These are phyloP conservation scores for Teleopsis dalmanni DNA, from an alignment of 1,140 invertebrate genomes.

Conservation along the genomic window DNA sequence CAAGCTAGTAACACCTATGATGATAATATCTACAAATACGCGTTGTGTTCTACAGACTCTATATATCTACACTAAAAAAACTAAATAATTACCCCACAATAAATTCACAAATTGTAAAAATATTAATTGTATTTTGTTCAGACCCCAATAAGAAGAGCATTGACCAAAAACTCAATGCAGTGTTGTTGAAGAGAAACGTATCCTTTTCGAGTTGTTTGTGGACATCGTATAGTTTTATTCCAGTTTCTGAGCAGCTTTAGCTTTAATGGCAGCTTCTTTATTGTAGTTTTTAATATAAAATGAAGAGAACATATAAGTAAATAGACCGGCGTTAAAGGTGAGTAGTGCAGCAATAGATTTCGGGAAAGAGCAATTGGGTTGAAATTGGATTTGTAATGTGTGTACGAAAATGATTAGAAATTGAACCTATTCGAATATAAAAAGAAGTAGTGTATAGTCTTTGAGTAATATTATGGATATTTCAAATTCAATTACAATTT, in stretches of 20 bases:
- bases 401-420: constrained; percentile 73
- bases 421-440: constrained; percentile 55
- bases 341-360: constrained; percentile 61
- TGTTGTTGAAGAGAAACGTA: no score
- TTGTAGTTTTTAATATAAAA: constrained; percentile 74
- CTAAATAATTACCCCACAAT: no score
- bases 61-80: no score
- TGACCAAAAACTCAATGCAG: no score
- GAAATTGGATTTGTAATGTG: constrained; percentile 52
- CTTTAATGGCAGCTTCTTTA: constrained; percentile 33
- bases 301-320: constrained; percentile 75
- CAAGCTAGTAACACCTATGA: no score
- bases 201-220: no score
- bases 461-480: background rate
- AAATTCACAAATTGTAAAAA: no score
- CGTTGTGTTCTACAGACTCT: no score
- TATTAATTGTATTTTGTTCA: no score
- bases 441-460: background rate
- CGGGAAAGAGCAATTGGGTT: constrained; percentile 57
- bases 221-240: no score
- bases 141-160: no score
- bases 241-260: background rate
- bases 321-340: constrained; percentile 64
- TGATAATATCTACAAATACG: no score
- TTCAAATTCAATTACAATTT: constrained; percentile 55